Base-by-base conservation (phyloP, 2,888 invertebrate genomes). In the Beris chalybata region DNA sequence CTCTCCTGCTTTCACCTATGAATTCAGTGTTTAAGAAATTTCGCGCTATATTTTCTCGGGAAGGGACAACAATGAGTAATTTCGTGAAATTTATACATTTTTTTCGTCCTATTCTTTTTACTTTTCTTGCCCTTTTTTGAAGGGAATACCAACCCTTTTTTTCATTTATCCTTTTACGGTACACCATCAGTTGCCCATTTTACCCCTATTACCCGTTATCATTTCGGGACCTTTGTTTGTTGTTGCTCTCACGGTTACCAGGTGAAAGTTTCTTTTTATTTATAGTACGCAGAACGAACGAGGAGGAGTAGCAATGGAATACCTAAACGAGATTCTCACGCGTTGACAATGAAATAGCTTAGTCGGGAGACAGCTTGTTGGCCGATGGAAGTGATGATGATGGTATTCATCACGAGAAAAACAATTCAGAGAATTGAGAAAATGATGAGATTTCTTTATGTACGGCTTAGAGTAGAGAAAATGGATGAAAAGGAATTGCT, bases 61-160 rank as follows among this genome's bases (percentile, higher is more conserved):
- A 52, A 52, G 15, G 29, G 15, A n/a, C 22, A 52, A 52, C 22
- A 52, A 52, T 52, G 52, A 52, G 22, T 22, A 52, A 15, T 22
- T 22, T 52, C 9, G 15, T 52, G 29, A 4, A 13, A 29, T 52
- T 52, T 52, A 15, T 13, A 29, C 4, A 22, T 38, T 38, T 5
- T 38, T 9, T 38, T 38, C 38, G 2, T 38, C 38, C 5, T 15
- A 6, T n/a, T 4, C 2, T 15, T 52, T 15, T 11, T 29, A 22
- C 52, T 52, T 52, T 52, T 52, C 15, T n/a, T 29, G 22, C 15
- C n/a, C 7, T 13, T 6, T 15, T 6, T 11, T 15, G 13, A 52
- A 22, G 48, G 48, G 3, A 13, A 48, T n/a, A 52, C n/a, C 4
- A 52, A 29, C 22, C 38, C 38, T 38, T 38, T 38, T 32, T 38